A percentile compares a stretch with the other conserved stretches of the same genome.
Evolutionary conservation across 2,113 vertebrate species (phyloP).

Genomic region (Pachyramphus minor): DNA sequence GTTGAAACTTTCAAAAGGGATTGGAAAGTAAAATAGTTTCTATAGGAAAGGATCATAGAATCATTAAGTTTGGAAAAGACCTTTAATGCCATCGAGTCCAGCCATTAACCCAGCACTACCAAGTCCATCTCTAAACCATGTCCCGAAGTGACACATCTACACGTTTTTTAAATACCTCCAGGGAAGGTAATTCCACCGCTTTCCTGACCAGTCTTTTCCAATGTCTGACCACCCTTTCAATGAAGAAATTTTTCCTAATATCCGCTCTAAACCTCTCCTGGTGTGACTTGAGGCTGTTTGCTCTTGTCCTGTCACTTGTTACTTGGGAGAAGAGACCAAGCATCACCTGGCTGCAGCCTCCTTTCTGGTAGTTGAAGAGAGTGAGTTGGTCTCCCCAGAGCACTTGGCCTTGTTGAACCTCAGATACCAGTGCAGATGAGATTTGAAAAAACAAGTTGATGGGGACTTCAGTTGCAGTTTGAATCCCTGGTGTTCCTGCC

Average conservation of each 20-base stretch:
- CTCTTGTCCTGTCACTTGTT: background rate
- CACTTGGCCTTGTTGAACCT: background rate
- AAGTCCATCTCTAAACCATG: background rate
- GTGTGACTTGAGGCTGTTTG: background rate
- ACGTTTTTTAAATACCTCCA: fast-evolving
- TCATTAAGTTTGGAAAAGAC: background rate
- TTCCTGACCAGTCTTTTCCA: background rate
- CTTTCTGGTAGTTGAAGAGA: background rate
- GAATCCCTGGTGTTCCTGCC: background rate
- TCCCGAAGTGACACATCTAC: background rate
- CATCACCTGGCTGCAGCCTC: background rate
- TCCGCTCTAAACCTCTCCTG: background rate
- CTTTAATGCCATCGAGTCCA: background rate
- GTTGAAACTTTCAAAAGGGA: background rate
- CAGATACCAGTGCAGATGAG: background rate
- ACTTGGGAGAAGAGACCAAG: background rate
- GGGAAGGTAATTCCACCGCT: background rate
- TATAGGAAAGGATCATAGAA: background rate
- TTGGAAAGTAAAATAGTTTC: background rate
- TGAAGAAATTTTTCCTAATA: background rate
- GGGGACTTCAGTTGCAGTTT: background rate
- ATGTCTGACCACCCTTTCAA: background rate
- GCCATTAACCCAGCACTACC: background rate
- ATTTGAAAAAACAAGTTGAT: background rate
- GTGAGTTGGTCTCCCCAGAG: background rate